Conservation (phyloP, 2,113 vertebrate species). For the Bucco capensis region DNA sequence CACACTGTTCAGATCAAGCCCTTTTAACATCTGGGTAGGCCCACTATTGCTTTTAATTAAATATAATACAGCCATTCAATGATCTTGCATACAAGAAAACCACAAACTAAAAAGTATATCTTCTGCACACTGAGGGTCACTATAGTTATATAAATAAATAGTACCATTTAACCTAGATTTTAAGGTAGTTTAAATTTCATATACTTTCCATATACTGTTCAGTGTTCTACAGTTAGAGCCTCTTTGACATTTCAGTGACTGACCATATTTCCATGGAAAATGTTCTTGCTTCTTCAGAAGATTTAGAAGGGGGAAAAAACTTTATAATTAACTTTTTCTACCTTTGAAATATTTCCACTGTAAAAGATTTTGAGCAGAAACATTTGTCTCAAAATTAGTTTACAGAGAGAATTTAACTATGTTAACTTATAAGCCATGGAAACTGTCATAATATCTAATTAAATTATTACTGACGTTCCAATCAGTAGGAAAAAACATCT, state of each 20-base stretch:
- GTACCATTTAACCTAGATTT: slow-evolving; percentile 72
- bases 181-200: slow-evolving; percentile 71
- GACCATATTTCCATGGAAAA: slow-evolving; percentile 68
- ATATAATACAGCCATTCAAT: slow-evolving; percentile 80
- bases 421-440: slow-evolving; percentile 62
- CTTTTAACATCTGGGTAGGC: slow-evolving; percentile 84
- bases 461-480: slow-evolving; percentile 58
- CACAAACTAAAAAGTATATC: slow-evolving; percentile 72
- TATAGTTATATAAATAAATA: slow-evolving; percentile 83
- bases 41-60: slow-evolving; percentile 88
- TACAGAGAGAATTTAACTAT: slow-evolving; percentile 54
- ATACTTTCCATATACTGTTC: slow-evolving; percentile 67
- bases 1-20: slow-evolving; percentile 78
- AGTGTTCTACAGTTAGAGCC: slow-evolving; percentile 46
- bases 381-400: slow-evolving; percentile 66
- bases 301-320: slow-evolving; percentile 9
- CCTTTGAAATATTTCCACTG: slow-evolving; percentile 68
- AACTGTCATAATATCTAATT: slow-evolving; percentile 60
- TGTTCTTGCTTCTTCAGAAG: slow-evolving; percentile 41
- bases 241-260: slow-evolving; percentile 53
- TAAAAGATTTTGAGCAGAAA: slow-evolving; percentile 58
- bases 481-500: slow-evolving; percentile 65
- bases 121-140: slow-evolving; percentile 75
- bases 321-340: slow-evolving; percentile 60
- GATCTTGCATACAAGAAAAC: slow-evolving; percentile 75